Evolutionary conservation across 2,888 invertebrate species (phyloP).

Genomic region (Exephanes ischioxanthus): DNA sequence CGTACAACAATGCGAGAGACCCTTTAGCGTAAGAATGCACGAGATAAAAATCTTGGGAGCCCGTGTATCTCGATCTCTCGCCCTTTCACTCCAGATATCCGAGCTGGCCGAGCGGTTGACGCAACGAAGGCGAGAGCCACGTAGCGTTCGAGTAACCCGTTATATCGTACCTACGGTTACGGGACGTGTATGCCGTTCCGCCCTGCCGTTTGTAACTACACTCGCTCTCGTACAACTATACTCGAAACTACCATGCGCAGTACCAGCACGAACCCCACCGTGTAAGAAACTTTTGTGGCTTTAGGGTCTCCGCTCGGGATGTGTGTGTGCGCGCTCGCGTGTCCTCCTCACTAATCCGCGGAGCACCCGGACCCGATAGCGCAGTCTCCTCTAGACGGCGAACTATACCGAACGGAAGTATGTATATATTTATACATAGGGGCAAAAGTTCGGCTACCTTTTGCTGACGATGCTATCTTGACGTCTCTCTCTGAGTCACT

Average conservation of each 20-base stretch:
- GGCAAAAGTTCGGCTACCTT: slow-evolving; percentile 62
- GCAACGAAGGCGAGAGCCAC: slow-evolving; percentile 14
- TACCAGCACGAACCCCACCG: slow-evolving; percentile 8
- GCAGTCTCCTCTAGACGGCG: slow-evolving; percentile 31
- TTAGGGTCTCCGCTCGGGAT: slow-evolving; percentile 3
- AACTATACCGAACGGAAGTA: not conserved
- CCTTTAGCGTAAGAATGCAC: slow-evolving; percentile 76
- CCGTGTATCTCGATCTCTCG: slow-evolving; percentile 47
- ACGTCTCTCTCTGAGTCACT: slow-evolving; percentile 64
- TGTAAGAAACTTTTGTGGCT: slow-evolving; percentile 37
- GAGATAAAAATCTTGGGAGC: slow-evolving; percentile 75
- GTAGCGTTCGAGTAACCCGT: slow-evolving; percentile 4
- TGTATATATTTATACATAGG: slow-evolving; percentile 36
- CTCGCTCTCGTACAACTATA: slow-evolving; percentile 1
- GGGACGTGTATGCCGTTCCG: not conserved
- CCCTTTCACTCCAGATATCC: slow-evolving; percentile 48
- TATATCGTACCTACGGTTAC: not conserved
- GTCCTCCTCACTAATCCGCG: slow-evolving; percentile 41
- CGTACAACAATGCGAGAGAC: slow-evolving; percentile 66
- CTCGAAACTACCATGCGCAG: slow-evolving; percentile 1
- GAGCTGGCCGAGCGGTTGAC: slow-evolving; percentile 62
- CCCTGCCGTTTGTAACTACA: not conserved
- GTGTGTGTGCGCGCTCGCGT: slow-evolving; percentile 6
- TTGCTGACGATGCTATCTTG: slow-evolving; percentile 69
- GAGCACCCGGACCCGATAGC: slow-evolving; percentile 55